Evolutionary conservation across 2,797 vertebrate genomes (phyloP).

Genomic region (Hoplostethus mediterraneus): DNA sequence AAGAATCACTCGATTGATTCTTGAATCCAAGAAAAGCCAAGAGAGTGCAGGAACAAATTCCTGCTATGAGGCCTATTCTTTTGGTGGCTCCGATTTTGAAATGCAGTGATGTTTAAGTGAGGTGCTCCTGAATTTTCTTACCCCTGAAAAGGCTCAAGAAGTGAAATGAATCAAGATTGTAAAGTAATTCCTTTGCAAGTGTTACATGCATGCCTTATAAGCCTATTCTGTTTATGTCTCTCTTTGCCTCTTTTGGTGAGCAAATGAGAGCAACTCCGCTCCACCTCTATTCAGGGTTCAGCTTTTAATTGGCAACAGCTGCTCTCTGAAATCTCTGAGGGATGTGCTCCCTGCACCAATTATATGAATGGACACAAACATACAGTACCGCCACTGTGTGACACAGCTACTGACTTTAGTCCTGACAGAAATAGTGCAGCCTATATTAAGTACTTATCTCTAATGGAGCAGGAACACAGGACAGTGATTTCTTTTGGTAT

Average conservation of each 20-base stretch:
- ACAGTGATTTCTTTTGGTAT: conserved; percentile 8
- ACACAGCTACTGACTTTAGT: conserved; percentile 2
- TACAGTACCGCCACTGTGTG: background rate
- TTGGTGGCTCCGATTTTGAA: background rate
- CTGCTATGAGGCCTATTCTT: conserved; percentile 1
- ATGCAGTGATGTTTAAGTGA: background rate
- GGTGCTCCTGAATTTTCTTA: background rate
- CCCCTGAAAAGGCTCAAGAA: background rate
- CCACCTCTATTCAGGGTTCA: conserved; percentile 58
- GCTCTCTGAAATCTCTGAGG: conserved; percentile 49
- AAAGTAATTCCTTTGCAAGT: background rate
- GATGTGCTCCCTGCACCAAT: conserved; percentile 41
- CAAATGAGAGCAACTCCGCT: conserved; percentile 40
- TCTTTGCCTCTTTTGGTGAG: conserved; percentile 46
- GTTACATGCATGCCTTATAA: conserved; percentile 2
- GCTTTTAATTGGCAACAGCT: conserved; percentile 79
- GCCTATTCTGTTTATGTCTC: conserved; percentile 25
- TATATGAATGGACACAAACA: conserved; percentile 50
- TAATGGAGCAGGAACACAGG: background rate
- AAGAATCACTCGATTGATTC: conserved; percentile 13
- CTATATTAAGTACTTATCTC: background rate
- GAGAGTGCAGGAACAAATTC: conserved; percentile 2
- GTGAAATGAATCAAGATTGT: background rate
- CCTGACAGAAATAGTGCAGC: conserved; percentile 5
- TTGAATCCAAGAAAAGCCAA: conserved; percentile 16